phyloP scores from a whole-genome alignment of 2,797 vertebrate genomes.

The Harpagifer antarcticus region DNA sequence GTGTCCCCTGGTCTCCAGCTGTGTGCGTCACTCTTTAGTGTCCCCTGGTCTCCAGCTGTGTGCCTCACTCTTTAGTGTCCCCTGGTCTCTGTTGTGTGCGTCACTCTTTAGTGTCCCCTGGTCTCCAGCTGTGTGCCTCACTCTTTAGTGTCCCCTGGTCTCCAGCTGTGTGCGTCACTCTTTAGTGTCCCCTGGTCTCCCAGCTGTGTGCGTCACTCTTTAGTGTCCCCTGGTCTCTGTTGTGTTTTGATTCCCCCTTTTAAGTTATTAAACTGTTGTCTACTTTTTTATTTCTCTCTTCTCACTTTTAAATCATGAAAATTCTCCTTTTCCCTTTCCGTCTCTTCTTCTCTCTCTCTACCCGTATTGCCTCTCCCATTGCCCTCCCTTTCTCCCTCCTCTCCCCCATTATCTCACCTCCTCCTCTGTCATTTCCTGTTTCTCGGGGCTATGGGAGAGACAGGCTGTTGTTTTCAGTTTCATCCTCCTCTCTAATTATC shows the following conservation, averaged over 20 bases:
- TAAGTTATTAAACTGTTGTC: background rate
- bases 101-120: too few species aligned
- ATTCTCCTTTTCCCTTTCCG: background rate
- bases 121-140: too few species aligned
- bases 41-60: too few species aligned
- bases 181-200: too few species aligned
- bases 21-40: too few species aligned
- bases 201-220: too few species aligned
- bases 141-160: too few species aligned
- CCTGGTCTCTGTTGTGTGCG: too few species aligned
- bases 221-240: too few species aligned
- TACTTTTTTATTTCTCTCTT: background rate
- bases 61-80: too few species aligned
- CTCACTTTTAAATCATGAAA: background rate
- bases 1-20: too few species aligned
- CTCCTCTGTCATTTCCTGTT: conserved; percentile 21
- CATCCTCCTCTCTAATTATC: conserved; percentile 51
- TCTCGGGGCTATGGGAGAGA: conserved; percentile 29
- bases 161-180: too few species aligned
- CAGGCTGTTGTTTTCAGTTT: conserved; percentile 44
- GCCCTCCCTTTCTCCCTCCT: background rate
- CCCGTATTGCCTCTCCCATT: background rate
- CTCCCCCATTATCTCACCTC: conserved; percentile 28
- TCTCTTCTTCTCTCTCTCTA: background rate
- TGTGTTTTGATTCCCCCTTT: background rate